Percentiles rank a stretch among this genome's conserved stretches.
Evolutionary conservation across 2,797 vertebrate genomes (phyloP).

Genomic region (Hemitrygon akajei): DNA sequence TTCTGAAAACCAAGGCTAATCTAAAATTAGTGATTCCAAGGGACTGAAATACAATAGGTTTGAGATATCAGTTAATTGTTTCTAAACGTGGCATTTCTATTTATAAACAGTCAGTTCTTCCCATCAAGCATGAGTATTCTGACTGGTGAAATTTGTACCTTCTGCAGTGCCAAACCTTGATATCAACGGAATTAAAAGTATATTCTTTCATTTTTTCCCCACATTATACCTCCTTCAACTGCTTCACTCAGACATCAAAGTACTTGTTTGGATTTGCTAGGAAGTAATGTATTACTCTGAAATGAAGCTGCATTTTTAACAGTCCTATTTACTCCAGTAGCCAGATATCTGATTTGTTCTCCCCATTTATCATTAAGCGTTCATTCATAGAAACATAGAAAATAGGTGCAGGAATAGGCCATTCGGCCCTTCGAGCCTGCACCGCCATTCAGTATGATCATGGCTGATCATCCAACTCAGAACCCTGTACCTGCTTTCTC

Average conservation of each 20-base stretch:
- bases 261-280: background rate
- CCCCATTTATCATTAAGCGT: background rate
- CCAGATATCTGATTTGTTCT: background rate
- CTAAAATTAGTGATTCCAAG: background rate
- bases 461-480: no score
- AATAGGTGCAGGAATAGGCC: no score
- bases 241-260: no score
- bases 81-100: constrained; percentile 26
- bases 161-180: background rate
- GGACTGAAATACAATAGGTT: background rate
- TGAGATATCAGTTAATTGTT: background rate
- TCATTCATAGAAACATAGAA: no score
- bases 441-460: no score
- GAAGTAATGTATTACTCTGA: background rate
- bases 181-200: background rate
- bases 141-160: background rate
- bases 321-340: background rate
- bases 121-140: background rate
- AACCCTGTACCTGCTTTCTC: no score
- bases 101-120: constrained; percentile 15
- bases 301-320: background rate
- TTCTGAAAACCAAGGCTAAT: background rate
- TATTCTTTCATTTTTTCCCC: background rate
- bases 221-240: background rate
- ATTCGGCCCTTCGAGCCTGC: no score